A percentile compares a stretch with the other conserved stretches of the same genome.
phyloP scores from a whole-genome alignment of 1,140 invertebrate species.

The Eumeta japonica region DNA sequence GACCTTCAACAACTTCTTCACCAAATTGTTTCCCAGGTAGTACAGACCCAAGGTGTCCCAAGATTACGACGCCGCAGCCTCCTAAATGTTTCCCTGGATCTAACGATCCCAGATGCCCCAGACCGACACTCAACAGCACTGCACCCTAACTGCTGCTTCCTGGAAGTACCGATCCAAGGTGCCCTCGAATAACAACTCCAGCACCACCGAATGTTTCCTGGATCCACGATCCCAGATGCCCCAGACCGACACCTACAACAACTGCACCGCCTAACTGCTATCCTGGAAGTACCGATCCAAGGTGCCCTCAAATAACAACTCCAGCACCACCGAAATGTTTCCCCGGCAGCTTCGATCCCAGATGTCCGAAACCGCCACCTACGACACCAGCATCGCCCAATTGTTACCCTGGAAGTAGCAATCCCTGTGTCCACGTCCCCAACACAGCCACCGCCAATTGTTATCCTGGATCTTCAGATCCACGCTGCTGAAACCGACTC shows the following conservation, averaged over 20 bases:
- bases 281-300: too few species aligned
- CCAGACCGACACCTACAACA: too few species aligned
- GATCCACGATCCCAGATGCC: slow-evolving; percentile 26
- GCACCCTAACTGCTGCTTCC: slow-evolving; percentile 22
- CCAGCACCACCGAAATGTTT: slow-evolving; percentile 17
- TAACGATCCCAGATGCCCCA: slow-evolving; percentile 41
- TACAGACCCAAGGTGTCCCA: slow-evolving; percentile 45
- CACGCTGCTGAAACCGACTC: slow-evolving; percentile 21
- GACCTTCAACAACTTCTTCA: slow-evolving; percentile 13
- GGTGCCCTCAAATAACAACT: too few species aligned
- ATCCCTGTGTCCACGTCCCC: slow-evolving; percentile 11
- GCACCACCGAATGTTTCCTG: slow-evolving; percentile 22
- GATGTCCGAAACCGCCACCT: slow-evolving; percentile 31
- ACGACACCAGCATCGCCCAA: slow-evolving; percentile 31
- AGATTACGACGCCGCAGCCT: slow-evolving; percentile 20
- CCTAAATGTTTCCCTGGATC: slow-evolving; percentile 37
- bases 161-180: slow-evolving; percentile 17
- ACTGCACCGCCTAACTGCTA: too few species aligned
- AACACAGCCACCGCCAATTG: slow-evolving; percentile 24
- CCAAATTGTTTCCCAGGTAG: slow-evolving; percentile 19
- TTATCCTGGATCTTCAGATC: slow-evolving; percentile 47
- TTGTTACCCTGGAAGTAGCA: slow-evolving; percentile 4
- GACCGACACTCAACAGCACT: slow-evolving; percentile 26
- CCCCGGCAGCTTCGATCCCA: slow-evolving; percentile 34
- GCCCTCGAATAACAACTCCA: slow-evolving; percentile 20